A percentile compares a stretch with the other conserved stretches of the same genome.
Conservation (phyloP, 2,113 vertebrate genomes). For the Hiodon tergisus region DNA sequence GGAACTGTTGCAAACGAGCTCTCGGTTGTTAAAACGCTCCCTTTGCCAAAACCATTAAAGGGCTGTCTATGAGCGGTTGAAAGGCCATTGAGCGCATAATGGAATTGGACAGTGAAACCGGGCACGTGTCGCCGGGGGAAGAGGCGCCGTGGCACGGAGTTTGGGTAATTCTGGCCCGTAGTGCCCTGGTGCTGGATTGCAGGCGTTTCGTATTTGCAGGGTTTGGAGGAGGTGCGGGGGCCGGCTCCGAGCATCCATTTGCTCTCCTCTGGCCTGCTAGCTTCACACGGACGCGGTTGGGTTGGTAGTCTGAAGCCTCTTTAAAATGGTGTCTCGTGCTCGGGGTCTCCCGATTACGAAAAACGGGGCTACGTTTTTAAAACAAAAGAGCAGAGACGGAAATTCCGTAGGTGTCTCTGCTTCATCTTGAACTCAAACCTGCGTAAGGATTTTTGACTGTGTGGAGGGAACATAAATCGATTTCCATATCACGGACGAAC, state of each 20-base stretch:
- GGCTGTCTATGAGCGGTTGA: constrained; percentile 6
- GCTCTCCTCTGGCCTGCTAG: background rate
- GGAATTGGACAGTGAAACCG: background rate
- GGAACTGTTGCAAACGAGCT: too few relatives aligned
- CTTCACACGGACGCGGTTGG: background rate
- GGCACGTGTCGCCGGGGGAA: background rate
- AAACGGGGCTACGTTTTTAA: too few relatives aligned
- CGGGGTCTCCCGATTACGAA: too few relatives aligned
- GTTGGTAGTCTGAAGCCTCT: background rate
- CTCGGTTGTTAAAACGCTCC: too few relatives aligned
- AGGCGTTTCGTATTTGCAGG: constrained; percentile 8
- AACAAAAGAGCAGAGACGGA: too few relatives aligned
- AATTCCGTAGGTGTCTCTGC: too few relatives aligned
- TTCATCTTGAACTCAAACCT: too few relatives aligned
- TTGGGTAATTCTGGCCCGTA: background rate
- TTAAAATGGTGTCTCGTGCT: too few relatives aligned
- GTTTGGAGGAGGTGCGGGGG: background rate
- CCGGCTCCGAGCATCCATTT: background rate
- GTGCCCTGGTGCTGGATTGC: background rate
- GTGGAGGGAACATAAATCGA: too few relatives aligned
- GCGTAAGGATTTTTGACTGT: too few relatives aligned
- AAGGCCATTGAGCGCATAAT: background rate
- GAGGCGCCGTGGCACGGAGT: background rate
- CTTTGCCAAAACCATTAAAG: background rate
- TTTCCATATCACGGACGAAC: too few relatives aligned